Evolutionary conservation across 2,113 vertebrate genomes (phyloP).

Genomic region (Leptobrachium ailaonicum): DNA sequence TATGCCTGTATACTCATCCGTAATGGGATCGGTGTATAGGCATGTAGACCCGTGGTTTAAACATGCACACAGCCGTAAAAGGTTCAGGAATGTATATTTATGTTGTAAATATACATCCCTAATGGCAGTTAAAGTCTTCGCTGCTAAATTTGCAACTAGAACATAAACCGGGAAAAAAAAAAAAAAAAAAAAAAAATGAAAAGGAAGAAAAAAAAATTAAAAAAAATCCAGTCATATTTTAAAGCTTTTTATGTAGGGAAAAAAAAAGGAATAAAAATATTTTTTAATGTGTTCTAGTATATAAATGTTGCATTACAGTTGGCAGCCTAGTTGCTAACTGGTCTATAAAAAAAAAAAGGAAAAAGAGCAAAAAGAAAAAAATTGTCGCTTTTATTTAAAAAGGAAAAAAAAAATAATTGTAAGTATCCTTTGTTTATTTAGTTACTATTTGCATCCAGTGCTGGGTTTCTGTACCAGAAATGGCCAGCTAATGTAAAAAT

Average conservation of each 20-base stretch:
- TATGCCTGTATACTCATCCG: neutral
- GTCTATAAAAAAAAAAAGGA: constrained; percentile 61
- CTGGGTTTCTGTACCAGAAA: constrained; percentile 84
- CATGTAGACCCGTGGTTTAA: neutral
- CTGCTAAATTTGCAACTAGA: constrained; percentile 79
- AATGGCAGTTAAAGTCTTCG: constrained; percentile 75
- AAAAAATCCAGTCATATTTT: constrained; percentile 71
- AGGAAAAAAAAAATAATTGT: constrained; percentile 68
- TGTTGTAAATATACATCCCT: constrained; percentile 3
- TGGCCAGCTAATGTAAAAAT: constrained; percentile 80
- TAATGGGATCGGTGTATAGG: neutral
- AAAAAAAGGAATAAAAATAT: constrained; percentile 57
- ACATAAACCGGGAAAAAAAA: constrained; percentile 37
- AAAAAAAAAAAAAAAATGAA: neutral
- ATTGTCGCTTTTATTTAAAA: constrained; percentile 82
- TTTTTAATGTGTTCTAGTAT: constrained; percentile 66
- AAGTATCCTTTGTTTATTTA: constrained; percentile 87
- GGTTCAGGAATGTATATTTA: constrained; percentile 1
- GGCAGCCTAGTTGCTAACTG: constrained; percentile 76
- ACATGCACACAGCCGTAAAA: neutral
- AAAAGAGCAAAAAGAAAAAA: constrained; percentile 44
- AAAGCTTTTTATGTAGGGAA: constrained; percentile 68
- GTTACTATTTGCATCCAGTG: constrained; percentile 78
- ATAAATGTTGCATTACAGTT: constrained; percentile 73
- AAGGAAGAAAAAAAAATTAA: neutral